Percentiles rank a stretch among this genome's conserved stretches.
phyloP scores from a whole-genome alignment of 2,888 invertebrate species.

The Diloba caeruleocephala region DNA sequence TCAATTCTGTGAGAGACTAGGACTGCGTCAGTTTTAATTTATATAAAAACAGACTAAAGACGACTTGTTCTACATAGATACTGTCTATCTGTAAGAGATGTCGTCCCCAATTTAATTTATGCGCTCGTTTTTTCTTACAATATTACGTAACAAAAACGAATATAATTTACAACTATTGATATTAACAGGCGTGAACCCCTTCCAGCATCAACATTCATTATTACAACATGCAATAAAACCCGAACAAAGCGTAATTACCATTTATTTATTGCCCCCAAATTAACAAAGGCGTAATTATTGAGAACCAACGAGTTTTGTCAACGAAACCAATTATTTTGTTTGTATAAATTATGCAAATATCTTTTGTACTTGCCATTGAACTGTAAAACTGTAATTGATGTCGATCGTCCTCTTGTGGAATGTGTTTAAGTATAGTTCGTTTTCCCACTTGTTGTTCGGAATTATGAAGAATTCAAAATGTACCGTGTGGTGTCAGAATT shows the following conservation, averaged over 20 bases:
- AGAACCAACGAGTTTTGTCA: constrained; percentile 43
- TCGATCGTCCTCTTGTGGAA: constrained; percentile 22
- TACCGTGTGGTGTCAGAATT: too few species aligned
- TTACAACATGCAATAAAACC: constrained; percentile 53
- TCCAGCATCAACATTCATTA: constrained; percentile 51
- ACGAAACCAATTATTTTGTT: constrained; percentile 54
- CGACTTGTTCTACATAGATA: not conserved
- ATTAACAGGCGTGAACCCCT: constrained; percentile 52
- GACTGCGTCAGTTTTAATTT: too few species aligned
- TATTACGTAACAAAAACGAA: constrained; percentile 27
- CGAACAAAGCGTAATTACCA: constrained; percentile 58
- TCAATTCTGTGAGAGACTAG: too few species aligned
- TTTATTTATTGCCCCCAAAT: constrained; percentile 61
- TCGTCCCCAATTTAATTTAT: constrained; percentile 38
- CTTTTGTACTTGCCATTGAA: constrained; percentile 35
- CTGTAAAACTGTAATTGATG: constrained; percentile 21
- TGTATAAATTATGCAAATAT: constrained; percentile 64
- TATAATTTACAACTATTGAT: constrained; percentile 51
- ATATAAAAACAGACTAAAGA: too few species aligned
- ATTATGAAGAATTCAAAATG: too few species aligned
- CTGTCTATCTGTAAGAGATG: constrained; percentile 6
- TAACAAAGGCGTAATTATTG: constrained; percentile 56
- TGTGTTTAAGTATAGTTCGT: constrained; percentile 7
- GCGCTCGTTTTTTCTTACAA: constrained; percentile 18
- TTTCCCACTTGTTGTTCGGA: constrained; percentile 17